phyloP scores from a whole-genome alignment of 2,113 vertebrate species.

The Nettapus auritus region DNA sequence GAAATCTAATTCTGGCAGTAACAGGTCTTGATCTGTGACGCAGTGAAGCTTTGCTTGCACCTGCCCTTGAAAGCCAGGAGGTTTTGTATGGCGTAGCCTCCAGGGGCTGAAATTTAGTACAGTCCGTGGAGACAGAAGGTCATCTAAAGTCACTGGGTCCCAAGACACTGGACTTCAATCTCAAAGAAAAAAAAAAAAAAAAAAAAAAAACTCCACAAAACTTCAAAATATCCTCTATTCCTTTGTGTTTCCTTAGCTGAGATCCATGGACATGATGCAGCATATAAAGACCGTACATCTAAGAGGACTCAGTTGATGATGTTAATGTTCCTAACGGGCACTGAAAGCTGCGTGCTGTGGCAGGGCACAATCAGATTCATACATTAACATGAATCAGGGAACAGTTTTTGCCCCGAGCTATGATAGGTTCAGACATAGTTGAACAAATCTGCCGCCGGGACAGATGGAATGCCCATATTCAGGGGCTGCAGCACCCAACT shows the following conservation, averaged over 20 bases:
- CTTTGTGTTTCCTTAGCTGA: slow-evolving; percentile 71
- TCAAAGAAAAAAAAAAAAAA: slow-evolving; percentile 62
- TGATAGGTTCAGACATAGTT: slow-evolving; percentile 64
- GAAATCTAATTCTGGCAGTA: slow-evolving; percentile 81
- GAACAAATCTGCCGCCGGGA: slow-evolving; percentile 46
- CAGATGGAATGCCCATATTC: slow-evolving; percentile 65
- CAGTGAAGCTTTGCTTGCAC: slow-evolving; percentile 82
- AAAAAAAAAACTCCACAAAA: slow-evolving; percentile 46
- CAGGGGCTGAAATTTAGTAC: slow-evolving; percentile 84
- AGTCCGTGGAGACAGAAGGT: slow-evolving; percentile 80
- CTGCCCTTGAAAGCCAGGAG: slow-evolving; percentile 80
- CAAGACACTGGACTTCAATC: slow-evolving; percentile 83
- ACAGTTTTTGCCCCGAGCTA: slow-evolving; percentile 53
- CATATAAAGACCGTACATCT: slow-evolving; percentile 26
- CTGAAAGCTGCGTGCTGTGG: slow-evolving; percentile 40
- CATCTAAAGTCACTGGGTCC: slow-evolving; percentile 83
- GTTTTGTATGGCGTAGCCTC: slow-evolving; percentile 84
- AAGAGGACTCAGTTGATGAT: slow-evolving; percentile 63
- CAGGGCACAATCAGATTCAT: slow-evolving; percentile 66
- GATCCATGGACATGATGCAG: slow-evolving; percentile 71
- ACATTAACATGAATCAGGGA: slow-evolving; percentile 69
- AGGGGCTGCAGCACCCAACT: slow-evolving; percentile 28
- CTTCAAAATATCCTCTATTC: slow-evolving; percentile 80
- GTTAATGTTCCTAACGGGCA: slow-evolving; percentile 66
- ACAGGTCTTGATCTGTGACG: slow-evolving; percentile 78